A percentile compares a stretch with the other conserved stretches of the same genome.
These are phyloP conservation scores for Noctua pronuba DNA, from an alignment of 2,888 invertebrate species.

Conservation along the genomic window DNA sequence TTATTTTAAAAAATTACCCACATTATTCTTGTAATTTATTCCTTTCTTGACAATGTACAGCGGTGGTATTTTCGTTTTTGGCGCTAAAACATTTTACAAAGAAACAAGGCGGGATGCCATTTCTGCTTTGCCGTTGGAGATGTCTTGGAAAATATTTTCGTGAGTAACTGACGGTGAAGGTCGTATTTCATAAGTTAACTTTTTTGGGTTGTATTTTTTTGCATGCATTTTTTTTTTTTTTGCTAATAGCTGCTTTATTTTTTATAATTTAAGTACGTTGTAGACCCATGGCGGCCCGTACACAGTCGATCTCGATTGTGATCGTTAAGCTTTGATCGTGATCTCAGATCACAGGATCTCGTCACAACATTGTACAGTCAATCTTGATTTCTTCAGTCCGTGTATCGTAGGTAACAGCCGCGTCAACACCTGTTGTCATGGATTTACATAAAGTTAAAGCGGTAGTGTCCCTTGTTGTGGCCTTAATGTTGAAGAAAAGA, in stretches of 20 bases:
- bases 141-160: slow-evolving; percentile 87
- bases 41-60: slow-evolving; percentile 70
- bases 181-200: slow-evolving; percentile 57
- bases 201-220: slow-evolving; percentile 1
- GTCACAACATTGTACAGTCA: too few species aligned
- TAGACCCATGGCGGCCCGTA: too few species aligned
- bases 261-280: not conserved
- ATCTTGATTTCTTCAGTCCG: too few species aligned
- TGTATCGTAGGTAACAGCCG: too few species aligned
- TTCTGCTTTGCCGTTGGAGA: slow-evolving; percentile 83
- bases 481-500: too few species aligned
- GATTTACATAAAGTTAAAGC: too few species aligned
- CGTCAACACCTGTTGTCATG: too few species aligned
- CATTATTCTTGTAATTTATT: slow-evolving; percentile 44
- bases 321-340: too few species aligned
- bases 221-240: not conserved
- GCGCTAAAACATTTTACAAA: slow-evolving; percentile 78
- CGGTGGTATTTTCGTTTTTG: slow-evolving; percentile 83
- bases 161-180: slow-evolving; percentile 74
- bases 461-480: too few species aligned
- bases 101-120: slow-evolving; percentile 78
- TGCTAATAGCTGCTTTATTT: accelerated
- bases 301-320: too few species aligned
- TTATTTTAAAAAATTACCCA: slow-evolving; percentile 39
- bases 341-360: too few species aligned